Conservation (phyloP, 2,888 invertebrate genomes). For the Chelonus formosanus region DNA sequence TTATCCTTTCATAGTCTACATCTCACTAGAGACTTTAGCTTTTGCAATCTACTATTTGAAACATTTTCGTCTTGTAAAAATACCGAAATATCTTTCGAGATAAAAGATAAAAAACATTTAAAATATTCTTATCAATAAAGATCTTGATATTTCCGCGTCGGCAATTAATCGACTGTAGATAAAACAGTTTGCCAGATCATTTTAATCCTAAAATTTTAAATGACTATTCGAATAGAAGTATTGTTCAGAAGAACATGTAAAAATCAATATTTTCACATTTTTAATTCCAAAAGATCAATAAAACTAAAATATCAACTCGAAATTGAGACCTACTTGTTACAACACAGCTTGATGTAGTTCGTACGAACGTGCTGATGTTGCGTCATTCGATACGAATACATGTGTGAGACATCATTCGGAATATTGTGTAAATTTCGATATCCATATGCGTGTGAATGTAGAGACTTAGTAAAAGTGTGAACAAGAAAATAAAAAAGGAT, state of each 20-base stretch:
- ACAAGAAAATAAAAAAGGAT: too few species aligned
- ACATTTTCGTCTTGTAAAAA: not conserved
- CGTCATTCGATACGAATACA: conserved; percentile 28
- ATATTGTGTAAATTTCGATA: too few species aligned
- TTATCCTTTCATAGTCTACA: conserved; percentile 7
- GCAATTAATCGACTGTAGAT: too few species aligned
- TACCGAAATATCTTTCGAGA: too few species aligned
- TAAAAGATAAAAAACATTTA: too few species aligned
- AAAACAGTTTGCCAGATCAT: too few species aligned
- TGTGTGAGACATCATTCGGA: conserved; percentile 4
- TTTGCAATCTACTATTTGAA: conserved; percentile 19
- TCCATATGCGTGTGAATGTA: too few species aligned
- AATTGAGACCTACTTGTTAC: conserved; percentile 60
- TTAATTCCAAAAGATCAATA: conserved; percentile 31
- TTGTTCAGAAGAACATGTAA: not conserved
- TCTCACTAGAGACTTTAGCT: not conserved
- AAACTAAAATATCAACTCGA: conserved; percentile 46
- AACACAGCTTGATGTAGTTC: conserved; percentile 50
- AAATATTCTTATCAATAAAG: too few species aligned
- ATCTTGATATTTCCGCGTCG: too few species aligned
- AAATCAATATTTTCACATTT: conserved; percentile 17
- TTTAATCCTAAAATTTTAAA: too few species aligned
- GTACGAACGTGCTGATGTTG: conserved; percentile 34
- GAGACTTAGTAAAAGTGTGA: too few species aligned
- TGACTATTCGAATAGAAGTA: not conserved